Evolutionary conservation across 2,113 vertebrate species (phyloP).

Genomic region (Gymnocephalus cernua): DNA sequence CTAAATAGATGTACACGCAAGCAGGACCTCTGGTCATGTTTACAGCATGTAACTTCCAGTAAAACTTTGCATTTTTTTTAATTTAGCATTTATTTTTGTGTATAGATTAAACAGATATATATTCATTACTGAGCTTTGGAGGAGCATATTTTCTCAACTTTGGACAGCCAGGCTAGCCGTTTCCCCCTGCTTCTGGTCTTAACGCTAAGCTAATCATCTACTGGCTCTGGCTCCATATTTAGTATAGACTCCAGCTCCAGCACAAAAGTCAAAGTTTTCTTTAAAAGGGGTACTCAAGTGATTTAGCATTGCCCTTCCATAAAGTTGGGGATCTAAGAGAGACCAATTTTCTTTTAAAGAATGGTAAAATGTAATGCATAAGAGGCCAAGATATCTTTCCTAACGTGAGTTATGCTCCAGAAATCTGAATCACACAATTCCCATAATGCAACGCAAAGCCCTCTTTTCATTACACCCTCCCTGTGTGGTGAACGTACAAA

Average conservation of each 20-base stretch:
- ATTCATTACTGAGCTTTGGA: too few relatives aligned
- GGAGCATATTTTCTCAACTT: too few relatives aligned
- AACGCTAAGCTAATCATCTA: not conserved
- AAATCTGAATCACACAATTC: not conserved
- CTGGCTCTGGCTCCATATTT: not conserved
- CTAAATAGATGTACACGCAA: not conserved
- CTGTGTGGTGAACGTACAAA: too few relatives aligned
- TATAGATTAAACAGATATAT: not conserved
- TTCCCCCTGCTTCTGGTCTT: not conserved
- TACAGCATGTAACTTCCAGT: not conserved
- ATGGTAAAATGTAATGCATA: not conserved
- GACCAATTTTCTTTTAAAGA: not conserved
- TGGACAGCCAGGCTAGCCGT: too few relatives aligned
- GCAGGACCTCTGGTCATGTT: not conserved
- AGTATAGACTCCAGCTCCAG: not conserved
- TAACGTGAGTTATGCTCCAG: not conserved
- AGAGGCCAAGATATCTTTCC: not conserved
- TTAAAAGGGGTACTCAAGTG: not conserved
- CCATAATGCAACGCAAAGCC: not conserved
- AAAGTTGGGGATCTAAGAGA: not conserved
- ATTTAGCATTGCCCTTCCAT: not conserved
- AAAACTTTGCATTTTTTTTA: too few relatives aligned
- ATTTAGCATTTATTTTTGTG: not conserved
- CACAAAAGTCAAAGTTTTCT: not conserved
- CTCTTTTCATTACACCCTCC: not conserved